Evolutionary conservation across 1,140 invertebrate genomes (phyloP).

Genomic region (Pygmarrhopalites habei): DNA sequence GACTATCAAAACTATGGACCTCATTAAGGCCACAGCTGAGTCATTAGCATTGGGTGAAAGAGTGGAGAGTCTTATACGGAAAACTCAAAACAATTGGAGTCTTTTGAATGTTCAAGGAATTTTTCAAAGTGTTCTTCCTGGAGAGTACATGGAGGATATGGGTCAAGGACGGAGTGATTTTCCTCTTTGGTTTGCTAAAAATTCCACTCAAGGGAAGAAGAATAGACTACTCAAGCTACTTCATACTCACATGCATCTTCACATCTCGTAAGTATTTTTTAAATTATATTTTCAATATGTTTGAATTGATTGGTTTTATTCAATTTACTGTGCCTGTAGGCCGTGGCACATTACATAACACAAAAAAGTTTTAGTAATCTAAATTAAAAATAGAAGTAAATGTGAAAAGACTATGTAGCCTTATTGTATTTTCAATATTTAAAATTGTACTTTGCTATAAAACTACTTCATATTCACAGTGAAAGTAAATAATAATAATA

Average conservation of each 20-base stretch:
- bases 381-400: no score
- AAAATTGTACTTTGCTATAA: no score
- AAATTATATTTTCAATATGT: no score
- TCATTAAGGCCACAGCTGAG: slow-evolving; percentile 69
- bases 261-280: no score
- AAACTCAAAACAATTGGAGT: slow-evolving; percentile 71
- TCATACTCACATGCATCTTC: slow-evolving; percentile 59
- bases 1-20: slow-evolving; percentile 51
- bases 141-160: slow-evolving; percentile 72
- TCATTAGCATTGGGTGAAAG: slow-evolving; percentile 78
- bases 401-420: no score
- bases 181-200: slow-evolving; percentile 91
- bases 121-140: slow-evolving; percentile 84
- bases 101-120: slow-evolving; percentile 87
- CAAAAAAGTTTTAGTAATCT: no score
- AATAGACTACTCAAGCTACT: slow-evolving; percentile 74
- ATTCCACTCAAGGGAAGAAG: slow-evolving; percentile 75
- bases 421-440: no score
- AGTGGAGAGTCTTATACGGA: slow-evolving; percentile 71
- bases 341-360: no score
- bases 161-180: slow-evolving; percentile 73
- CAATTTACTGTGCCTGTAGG: no score
- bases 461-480: no score
- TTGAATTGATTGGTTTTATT: no score
- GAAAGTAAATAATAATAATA: no score